Conservation (phyloP, 2,113 vertebrate genomes). For the Onychorhynchus coronatus region DNA sequence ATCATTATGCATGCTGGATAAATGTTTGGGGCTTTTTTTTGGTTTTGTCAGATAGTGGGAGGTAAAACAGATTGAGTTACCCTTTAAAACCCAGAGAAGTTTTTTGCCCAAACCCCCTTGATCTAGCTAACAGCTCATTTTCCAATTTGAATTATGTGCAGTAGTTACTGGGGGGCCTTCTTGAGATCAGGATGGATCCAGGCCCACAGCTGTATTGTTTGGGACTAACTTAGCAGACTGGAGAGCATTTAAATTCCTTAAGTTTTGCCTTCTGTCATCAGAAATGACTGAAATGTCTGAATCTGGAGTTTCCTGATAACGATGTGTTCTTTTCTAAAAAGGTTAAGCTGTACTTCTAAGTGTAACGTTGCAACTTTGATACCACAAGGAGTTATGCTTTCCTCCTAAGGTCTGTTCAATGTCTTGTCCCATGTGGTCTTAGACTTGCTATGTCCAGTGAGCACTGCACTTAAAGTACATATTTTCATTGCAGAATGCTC, state of each 20-base stretch:
- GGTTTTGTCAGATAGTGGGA: neutral
- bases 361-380: neutral
- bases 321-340: neutral
- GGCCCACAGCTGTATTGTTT: accelerated
- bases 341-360: neutral
- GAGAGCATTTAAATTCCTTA: neutral
- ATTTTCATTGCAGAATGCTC: neutral
- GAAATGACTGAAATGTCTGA: neutral
- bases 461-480: neutral
- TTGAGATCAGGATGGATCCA: neutral
- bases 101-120: neutral
- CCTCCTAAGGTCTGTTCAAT: neutral
- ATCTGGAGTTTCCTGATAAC: neutral
- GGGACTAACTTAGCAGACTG: neutral
- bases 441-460: neutral
- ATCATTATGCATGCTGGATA: neutral
- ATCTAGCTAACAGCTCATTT: neutral
- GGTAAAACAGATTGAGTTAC: neutral
- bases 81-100: neutral
- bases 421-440: neutral
- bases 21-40: neutral
- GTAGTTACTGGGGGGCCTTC: neutral
- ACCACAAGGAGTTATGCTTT: neutral
- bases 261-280: neutral
- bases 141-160: neutral